A percentile compares a stretch with the other conserved stretches of the same genome.
Evolutionary conservation across 2,113 vertebrate species (phyloP).

Genomic region (Rana temporaria): DNA sequence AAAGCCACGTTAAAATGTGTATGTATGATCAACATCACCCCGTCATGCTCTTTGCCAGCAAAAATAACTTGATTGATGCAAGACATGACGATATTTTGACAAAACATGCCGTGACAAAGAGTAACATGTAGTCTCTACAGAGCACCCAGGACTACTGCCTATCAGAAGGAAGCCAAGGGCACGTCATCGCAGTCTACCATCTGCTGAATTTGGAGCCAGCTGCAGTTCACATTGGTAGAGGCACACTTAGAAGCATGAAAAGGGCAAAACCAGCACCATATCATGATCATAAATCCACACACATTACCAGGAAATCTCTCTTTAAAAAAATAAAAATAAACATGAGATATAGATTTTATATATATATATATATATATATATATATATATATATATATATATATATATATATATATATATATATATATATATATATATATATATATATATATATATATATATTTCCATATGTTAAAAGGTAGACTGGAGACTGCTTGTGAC

Average conservation of each 20-base stretch:
- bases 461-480: neutral
- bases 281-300: neutral
- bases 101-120: slow-evolving; percentile 41
- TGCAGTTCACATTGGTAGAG: slow-evolving; percentile 20
- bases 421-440: too few species aligned
- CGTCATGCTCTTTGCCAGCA: slow-evolving; percentile 77
- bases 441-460: too few species aligned
- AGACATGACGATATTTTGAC: slow-evolving; percentile 33
- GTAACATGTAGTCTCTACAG: slow-evolving; percentile 17
- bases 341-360: too few species aligned
- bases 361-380: too few species aligned
- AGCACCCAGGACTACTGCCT: slow-evolving; percentile 59
- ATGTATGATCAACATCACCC: slow-evolving; percentile 70
- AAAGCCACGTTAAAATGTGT: slow-evolving; percentile 65
- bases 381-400: too few species aligned
- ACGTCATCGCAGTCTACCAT: neutral
- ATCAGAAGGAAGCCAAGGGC: slow-evolving; percentile 61
- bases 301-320: neutral
- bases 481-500: slow-evolving; percentile 42
- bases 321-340: neutral
- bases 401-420: too few species aligned
- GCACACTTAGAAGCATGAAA: neutral
- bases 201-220: neutral
- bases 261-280: neutral
- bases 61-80: slow-evolving; percentile 70